phyloP scores from a whole-genome alignment of 2,888 invertebrate species.

The Oxyteleia sp. region DNA sequence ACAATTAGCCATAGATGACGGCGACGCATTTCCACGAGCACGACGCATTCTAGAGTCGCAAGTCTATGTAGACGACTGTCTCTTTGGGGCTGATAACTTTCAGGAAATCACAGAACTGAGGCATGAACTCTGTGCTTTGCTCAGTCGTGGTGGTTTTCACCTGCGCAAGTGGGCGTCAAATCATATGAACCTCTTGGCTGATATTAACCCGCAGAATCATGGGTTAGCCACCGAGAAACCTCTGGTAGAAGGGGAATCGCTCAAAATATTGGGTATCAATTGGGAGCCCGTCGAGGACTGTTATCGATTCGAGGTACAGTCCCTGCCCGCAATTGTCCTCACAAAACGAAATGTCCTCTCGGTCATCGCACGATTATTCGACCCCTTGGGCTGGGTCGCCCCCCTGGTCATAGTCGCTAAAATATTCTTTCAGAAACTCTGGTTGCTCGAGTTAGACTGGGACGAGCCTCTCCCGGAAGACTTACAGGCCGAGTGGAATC shows the following conservation, averaged over 20 bases:
- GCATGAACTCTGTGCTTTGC: too few species aligned
- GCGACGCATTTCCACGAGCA: neutral
- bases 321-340: neutral
- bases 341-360: slow-evolving; percentile 19
- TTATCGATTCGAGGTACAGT: slow-evolving; percentile 1
- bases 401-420: neutral
- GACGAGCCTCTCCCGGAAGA: neutral
- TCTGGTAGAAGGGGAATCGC: neutral
- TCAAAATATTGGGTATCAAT: slow-evolving; percentile 1
- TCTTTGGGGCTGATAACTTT: slow-evolving; percentile 48
- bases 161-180: slow-evolving; percentile 56
- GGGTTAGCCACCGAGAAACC: slow-evolving; percentile 10
- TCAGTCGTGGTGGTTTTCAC: too few species aligned
- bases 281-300: slow-evolving; percentile 1
- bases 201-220: slow-evolving; percentile 21
- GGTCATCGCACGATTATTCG: neutral
- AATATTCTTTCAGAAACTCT: neutral
- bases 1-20: slow-evolving; percentile 50
- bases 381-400: slow-evolving; percentile 30
- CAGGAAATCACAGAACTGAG: too few species aligned
- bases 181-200: neutral
- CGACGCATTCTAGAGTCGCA: neutral
- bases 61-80: slow-evolving; percentile 41
- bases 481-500: neutral
- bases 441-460: neutral